Conservation (phyloP, 1,140 invertebrate genomes). For the Sycophila sp. region DNA sequence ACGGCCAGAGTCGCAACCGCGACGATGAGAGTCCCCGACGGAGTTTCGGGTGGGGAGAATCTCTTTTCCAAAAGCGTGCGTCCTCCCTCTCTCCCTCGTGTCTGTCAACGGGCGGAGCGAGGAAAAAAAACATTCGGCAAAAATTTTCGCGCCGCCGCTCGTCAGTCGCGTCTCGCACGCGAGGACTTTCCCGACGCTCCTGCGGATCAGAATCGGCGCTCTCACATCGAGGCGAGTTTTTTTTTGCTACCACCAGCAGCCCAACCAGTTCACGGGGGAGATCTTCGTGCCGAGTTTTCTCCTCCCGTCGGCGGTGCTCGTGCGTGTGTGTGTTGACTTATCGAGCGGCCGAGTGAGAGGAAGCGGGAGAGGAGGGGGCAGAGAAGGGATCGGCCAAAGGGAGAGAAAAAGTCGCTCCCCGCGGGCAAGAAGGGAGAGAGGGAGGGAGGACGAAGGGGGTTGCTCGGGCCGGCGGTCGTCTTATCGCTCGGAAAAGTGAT, state of each 20-base stretch:
- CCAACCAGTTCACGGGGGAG: too few species aligned
- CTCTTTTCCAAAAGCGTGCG: conserved; percentile 56
- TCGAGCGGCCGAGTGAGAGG: not conserved
- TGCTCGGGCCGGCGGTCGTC: not conserved
- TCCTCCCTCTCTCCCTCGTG: conserved; percentile 7
- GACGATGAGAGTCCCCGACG: too few species aligned
- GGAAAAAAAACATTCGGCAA: conserved; percentile 46
- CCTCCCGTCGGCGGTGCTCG: too few species aligned
- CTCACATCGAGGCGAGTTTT: not conserved
- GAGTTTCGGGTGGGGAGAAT: conserved; percentile 42
- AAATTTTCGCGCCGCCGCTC: conserved; percentile 26
- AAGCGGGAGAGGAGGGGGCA: not conserved
- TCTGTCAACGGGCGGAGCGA: conserved; percentile 49
- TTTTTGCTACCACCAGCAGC: not conserved
- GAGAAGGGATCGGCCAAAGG: not conserved
- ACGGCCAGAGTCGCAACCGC: too few species aligned
- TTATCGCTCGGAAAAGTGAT: not conserved
- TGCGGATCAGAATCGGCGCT: too few species aligned
- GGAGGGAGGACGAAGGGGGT: not conserved
- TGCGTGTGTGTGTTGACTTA: not conserved
- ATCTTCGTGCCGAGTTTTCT: too few species aligned
- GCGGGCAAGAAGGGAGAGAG: not conserved
- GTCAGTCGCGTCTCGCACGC: not conserved
- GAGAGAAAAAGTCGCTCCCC: not conserved
- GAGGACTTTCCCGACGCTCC: conserved; percentile 22